Base-by-base conservation (phyloP, 2,113 vertebrate genomes). In the Leiothrix lutea region DNA sequence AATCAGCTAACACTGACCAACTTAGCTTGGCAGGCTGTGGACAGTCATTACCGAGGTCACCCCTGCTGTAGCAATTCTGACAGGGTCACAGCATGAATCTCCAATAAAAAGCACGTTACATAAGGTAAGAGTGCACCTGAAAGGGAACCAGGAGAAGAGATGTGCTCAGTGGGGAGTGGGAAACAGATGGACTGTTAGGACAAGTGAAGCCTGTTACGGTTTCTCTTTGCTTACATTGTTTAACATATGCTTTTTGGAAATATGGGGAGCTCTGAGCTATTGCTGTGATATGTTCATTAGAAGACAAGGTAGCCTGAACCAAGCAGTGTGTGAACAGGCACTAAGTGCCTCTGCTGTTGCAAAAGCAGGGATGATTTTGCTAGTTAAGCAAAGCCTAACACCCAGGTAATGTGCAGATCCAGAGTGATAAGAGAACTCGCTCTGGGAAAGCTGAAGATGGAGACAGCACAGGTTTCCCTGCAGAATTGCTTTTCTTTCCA, bases 1-100 rank as follows among this genome's bases (percentile, higher is more conserved):
- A 98, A 98, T 98, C 97, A 98, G 98, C 97, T 96, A 97, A 98
- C 98, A 97, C 98, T 98, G 98, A 98, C 98, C 98, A 98, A 97
- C 96, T 98, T 97, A 96, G 98, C 98, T 97, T 98, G 98, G 97
- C 98, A 98, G 98, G 97, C 97, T 97, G 97, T 92, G 97, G 97
- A 97, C 97, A 98, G 98, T 98, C 98, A 98, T 98, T 98, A 98
- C 98, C 2, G 97, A 97, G 98, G 98, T 98, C 98, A 98, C 97
- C 97, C 98, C 98, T 98, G 98, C 98, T 98, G 97, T 95, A 98
- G 95, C 93, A 96, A 92, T 97, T 96, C 98, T 98, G 98, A 98
- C 98, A 98, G 98, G 98, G 98, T 98, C 98, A 96, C 98, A 98
- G 97, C 97, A 91, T 97, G 98, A 97, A 97, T 97, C 97, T 97